Base-by-base conservation (phyloP, 2,888 invertebrate genomes). In the Tuta absoluta region DNA sequence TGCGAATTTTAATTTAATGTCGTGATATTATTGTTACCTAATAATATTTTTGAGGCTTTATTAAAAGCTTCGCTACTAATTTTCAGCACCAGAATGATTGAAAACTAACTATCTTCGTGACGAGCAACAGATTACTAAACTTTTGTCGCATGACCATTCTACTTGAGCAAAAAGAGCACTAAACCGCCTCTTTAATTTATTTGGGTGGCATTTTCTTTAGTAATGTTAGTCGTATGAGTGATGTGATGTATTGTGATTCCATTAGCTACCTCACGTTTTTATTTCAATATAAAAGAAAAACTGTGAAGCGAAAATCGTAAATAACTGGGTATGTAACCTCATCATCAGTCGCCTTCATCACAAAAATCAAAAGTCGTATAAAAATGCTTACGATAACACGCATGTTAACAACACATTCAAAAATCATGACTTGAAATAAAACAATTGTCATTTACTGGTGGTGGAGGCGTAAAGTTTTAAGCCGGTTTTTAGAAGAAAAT, bases 181-280 rank as follows among this genome's bases (percentile, higher is more conserved):
- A 56, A 56, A 33, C 7, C 24, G 28, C 56, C 56, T 56, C 4
- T 28, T 56, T 56, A 33, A 28, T 12, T 49, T 68, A 56, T 63
- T 65, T 67, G 64, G 53, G 63, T 63, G 53, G 51, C 60, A 62
- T 45, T 19, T 66, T 65, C 33, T 59, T 28, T 67, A 60, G 63
- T 70, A 66, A 68, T 66, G 64, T 61, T 59, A 24, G 51, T 56
- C 33, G 56, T 51, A 19, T 51, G 51, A 23, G 19, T 51, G 51
- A 51, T 23, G 51, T 51, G 19, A 51, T 45, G 45, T 53, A 14
- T 5, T 23, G 56, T 33, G 28, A 56, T 56, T 17, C 33, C 56
- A n/a, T 17, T 19, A 56, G 56, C 56, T 33, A 60, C 59, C 8
- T 60, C 60, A 45, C 41, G 45, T 38, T 33, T 45, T 33, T 14